Evolutionary conservation across 2,113 vertebrate genomes (phyloP).

Genomic region (Hoplias malabaricus): DNA sequence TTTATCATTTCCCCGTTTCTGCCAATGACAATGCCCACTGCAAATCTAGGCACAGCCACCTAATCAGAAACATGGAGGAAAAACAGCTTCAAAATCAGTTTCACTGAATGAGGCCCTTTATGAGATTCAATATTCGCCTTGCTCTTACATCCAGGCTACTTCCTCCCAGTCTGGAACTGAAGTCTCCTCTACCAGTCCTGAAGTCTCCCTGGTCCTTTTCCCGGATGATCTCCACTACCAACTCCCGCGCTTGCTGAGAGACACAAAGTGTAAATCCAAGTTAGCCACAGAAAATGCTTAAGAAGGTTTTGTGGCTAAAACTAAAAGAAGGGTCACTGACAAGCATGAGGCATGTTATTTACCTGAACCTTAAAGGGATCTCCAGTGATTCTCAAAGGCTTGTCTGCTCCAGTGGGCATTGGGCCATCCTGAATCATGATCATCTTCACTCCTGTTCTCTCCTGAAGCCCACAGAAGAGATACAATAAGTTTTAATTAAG

Average conservation of each 20-base stretch:
- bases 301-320: constrained; percentile 50
- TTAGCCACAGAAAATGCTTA: background rate
- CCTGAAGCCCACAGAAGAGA: constrained; percentile 68
- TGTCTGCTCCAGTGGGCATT: constrained; percentile 94
- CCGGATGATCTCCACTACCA: constrained; percentile 95
- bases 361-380: constrained; percentile 99
- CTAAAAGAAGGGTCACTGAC: background rate
- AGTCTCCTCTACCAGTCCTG: constrained; percentile 84
- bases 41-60: constrained; percentile 95
- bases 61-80: constrained; percentile 50
- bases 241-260: constrained; percentile 92
- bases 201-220: constrained; percentile 97
- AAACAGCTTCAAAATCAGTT: background rate
- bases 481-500: background rate
- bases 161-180: constrained; percentile 87
- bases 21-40: constrained; percentile 97
- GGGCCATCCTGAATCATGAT: constrained; percentile 99
- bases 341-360: constrained; percentile 40
- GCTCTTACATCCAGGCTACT: constrained; percentile 88
- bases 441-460: constrained; percentile 98
- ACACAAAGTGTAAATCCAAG: background rate
- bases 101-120: background rate
- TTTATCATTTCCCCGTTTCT: constrained; percentile 99
- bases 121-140: background rate
- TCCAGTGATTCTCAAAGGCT: constrained; percentile 95